Base-by-base conservation (phyloP, 2,797 vertebrate species). In the Protosalanx chinensis region DNA sequence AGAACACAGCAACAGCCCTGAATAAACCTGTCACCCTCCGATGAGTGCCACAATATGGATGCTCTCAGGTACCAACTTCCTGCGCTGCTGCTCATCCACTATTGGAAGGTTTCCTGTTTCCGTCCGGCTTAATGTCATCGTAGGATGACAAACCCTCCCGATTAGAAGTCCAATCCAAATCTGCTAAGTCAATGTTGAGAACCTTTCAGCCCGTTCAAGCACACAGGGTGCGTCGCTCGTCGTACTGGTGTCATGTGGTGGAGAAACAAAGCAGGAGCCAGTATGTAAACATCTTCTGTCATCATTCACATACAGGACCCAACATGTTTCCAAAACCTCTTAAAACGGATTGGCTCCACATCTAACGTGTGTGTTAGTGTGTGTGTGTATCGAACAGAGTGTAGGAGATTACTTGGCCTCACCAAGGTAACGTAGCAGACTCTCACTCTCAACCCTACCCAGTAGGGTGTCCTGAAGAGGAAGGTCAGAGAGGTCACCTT, bases 71-170 rank as follows among this genome's bases (percentile, higher is more conserved):
- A 8, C 2, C 7, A 46, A 46, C 41, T 46, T 46, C 41, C 12
- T 46, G 41, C 41, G 13, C 41, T 46, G 41, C 41, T 46, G 41
- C 41, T 46, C 41, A 12, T 2, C 7, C 8, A 3, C 37, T 3
- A 41, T 41, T 35, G 2, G 37, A 10, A 41, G 8, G 41, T 46
- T 46, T 46, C 41, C 41, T 46, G 41, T 46, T 46, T 46, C 41
- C 41, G 41, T 46, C n/a, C 53, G 66, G 72, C 76, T 77, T 79
- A 79, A 76, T 72, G 74, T 81, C 76, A 77, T 67, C 68, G 64
- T 76, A 46, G 72, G 64, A 64, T n/a, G n/a, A 62, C 72, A 65
- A 76, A 81, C 72, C 73, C 72, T 58, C 77, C 53, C 41, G 77
- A 76, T 81, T 78, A 76, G 30, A 68, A 68, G 37, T 32, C 12